Base-by-base conservation (phyloP, 2,113 vertebrate species). In the Crypturellus undulatus region DNA sequence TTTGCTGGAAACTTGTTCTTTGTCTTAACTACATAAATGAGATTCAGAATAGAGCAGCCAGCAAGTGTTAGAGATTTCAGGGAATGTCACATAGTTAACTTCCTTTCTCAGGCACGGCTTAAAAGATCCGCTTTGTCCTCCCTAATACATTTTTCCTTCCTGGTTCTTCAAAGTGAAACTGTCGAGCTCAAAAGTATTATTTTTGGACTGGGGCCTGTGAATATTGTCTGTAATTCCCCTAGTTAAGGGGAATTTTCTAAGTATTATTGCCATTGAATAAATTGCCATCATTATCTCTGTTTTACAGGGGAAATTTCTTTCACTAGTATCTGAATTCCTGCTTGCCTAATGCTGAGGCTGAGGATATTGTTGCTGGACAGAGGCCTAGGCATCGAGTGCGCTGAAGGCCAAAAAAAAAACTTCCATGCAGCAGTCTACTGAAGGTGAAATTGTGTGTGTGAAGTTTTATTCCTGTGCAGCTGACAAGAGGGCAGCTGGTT, bases 281-380 rank as follows among this genome's bases (percentile, higher is more conserved):
- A 90, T 86, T 68, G 28, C 20, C 47, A 60, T 75, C 4, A 49
- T 47, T 51, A n/a, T 45, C 67, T 93, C 84, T 43, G 38, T 85
- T 88, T 93, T 62, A 43, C 51, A 75, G 10, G 15, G 60, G 51
- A 93, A 86, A 67, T 86, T 87, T 91, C 79, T 90, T 84, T 93
- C 72, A 58, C 47, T 36, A 0, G 12, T 60, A 20, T 58, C n/a
- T 64, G 82, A 83, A 68, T 43, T 68, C 52, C 67, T 47, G 22
- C 32, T 93, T 1, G 2, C 10, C 24, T 93, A 30, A 12, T 43
- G 32, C 19, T 77, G 26, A 70, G 70, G 60, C 32, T 18, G 91
- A 0, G 0, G 38, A n/a, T 89, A 59, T 77, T 84, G 63, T 62
- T 92, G 38, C 73, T 87, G 73, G 83, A 84, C 28, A 86, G 60